A percentile compares a stretch with the other conserved stretches of the same genome.
These are phyloP conservation scores for Passer domesticus DNA, from an alignment of 2,113 vertebrate genomes.

Conservation along the genomic window DNA sequence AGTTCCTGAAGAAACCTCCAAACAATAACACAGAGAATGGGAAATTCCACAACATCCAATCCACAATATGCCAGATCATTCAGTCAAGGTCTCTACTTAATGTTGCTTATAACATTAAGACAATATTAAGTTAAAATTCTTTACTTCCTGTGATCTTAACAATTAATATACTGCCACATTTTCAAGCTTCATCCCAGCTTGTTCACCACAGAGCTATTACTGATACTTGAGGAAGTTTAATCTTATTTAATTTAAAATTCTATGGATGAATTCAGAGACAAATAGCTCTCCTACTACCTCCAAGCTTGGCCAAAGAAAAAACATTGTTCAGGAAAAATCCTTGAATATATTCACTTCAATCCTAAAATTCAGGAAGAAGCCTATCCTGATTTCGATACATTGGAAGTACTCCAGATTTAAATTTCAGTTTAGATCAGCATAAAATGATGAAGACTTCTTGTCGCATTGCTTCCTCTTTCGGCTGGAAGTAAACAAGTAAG, in stretches of 20 bases:
- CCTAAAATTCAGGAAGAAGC: neutral
- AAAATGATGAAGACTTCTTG: neutral
- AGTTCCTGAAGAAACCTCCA: neutral
- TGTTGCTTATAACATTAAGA: neutral
- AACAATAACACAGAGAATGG: neutral
- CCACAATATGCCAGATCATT: neutral
- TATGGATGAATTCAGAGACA: neutral
- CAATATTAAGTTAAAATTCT: neutral
- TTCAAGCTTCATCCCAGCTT: neutral
- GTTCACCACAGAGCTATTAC: neutral
- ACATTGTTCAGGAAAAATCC: neutral
- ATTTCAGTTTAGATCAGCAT: neutral
- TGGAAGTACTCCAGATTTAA: neutral
- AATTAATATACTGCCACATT: neutral
- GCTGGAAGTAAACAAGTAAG: neutral
- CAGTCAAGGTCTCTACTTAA: neutral
- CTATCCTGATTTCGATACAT: neutral
- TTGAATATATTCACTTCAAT: neutral
- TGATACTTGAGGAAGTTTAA: neutral
- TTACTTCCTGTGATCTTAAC: neutral
- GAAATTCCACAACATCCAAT: neutral
- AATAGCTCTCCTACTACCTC: neutral
- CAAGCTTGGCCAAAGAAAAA: neutral
- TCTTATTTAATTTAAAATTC: neutral
- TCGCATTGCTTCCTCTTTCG: neutral